These are phyloP conservation scores for Callyntrura guangdongensis DNA, from an alignment of 2,888 invertebrate species.

Conservation along the genomic window DNA sequence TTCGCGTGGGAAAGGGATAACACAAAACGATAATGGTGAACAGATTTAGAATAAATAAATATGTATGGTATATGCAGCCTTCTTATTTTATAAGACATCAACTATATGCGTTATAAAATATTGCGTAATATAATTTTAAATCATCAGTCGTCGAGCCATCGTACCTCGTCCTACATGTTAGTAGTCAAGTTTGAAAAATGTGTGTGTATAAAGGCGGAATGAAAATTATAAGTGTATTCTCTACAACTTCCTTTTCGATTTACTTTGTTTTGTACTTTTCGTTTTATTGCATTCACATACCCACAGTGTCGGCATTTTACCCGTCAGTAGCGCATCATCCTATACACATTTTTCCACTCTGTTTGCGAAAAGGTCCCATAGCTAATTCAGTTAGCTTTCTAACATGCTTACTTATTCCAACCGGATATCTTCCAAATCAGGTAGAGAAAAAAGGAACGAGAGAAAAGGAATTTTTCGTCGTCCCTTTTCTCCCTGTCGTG, in stretches of 20 bases:
- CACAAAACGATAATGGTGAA: constrained; percentile 18
- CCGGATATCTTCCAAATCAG: constrained; percentile 48
- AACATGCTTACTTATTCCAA: neutral
- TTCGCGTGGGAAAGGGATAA: too few relatives aligned
- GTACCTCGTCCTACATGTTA: neutral
- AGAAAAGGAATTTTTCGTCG: constrained; percentile 29
- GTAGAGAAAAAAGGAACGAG: neutral
- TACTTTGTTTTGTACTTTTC: neutral
- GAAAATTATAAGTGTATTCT: neutral
- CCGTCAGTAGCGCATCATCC: neutral
- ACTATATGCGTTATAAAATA: neutral
- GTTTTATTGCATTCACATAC: neutral
- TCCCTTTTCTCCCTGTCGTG: constrained; percentile 21
- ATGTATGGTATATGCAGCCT: neutral
- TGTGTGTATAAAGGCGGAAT: neutral
- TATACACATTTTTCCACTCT: constrained; percentile 39
- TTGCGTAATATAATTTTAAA: neutral
- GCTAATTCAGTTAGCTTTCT: constrained; percentile 55
- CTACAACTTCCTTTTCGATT: neutral
- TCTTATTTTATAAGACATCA: neutral
- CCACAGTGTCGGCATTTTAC: too few relatives aligned
- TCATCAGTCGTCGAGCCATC: neutral
- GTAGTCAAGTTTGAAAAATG: neutral
- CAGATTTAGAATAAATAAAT: constrained; percentile 14
- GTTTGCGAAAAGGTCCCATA: constrained; percentile 41